These are phyloP conservation scores for Malurus cyaneus DNA, from an alignment of 2,113 vertebrate genomes.

Conservation along the genomic window DNA sequence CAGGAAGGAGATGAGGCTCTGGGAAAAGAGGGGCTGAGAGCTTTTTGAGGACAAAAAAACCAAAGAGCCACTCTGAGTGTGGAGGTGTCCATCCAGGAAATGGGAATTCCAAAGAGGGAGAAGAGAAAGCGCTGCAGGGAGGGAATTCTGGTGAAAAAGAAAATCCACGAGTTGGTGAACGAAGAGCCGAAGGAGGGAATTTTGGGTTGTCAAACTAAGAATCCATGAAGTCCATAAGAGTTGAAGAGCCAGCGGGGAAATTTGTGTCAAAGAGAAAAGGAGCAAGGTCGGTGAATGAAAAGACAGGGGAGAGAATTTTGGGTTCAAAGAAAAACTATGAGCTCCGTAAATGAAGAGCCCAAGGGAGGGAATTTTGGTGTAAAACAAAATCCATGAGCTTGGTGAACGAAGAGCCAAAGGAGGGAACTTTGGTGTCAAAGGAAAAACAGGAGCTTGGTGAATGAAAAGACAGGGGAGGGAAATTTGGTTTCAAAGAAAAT, in stretches of 20 bases:
- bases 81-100: neutral
- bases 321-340: no score
- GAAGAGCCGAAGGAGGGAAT: no score
- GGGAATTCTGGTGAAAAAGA: neutral
- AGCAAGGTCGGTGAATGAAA: no score
- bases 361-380: neutral
- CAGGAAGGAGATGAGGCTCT: neutral
- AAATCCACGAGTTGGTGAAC: accelerated
- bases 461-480: neutral
- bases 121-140: neutral
- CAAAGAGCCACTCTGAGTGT: neutral
- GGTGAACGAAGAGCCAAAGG: neutral
- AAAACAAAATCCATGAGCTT: accelerated
- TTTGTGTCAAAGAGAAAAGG: no score
- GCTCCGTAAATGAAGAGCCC: no score
- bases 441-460: accelerated
- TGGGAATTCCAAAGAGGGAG: neutral
- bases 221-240: no score
- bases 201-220: neutral
- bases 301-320: no score
- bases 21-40: neutral
- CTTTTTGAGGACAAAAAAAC: neutral
- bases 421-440: neutral
- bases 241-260: no score
- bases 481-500: neutral